Conservation (phyloP, 2,113 vertebrate species). For the Amphilophus citrinellus region DNA sequence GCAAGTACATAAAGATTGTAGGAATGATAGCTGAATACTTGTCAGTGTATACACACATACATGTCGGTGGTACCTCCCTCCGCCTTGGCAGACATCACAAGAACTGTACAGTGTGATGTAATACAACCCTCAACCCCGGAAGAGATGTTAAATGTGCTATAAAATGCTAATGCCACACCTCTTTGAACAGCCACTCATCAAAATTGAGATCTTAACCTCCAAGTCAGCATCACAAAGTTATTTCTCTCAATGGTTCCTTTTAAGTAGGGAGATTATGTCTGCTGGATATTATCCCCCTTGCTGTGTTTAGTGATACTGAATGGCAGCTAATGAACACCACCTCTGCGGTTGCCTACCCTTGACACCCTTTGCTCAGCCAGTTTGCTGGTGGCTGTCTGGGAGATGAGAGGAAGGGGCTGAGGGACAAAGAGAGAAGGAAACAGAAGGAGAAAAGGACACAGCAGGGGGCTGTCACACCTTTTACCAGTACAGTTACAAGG, state of each 20-base stretch:
- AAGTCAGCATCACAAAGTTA: slow-evolving; percentile 35
- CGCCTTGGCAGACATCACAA: neutral
- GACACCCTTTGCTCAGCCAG: slow-evolving; percentile 27
- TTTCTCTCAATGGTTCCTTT: slow-evolving; percentile 32
- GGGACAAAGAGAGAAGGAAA: slow-evolving; percentile 39
- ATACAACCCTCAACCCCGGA: neutral
- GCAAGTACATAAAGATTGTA: neutral
- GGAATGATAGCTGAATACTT: neutral
- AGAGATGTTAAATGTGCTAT: slow-evolving; percentile 38
- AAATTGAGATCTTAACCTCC: slow-evolving; percentile 52
- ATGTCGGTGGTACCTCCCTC: neutral
- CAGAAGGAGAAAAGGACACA: slow-evolving; percentile 57
- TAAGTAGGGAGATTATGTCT: slow-evolving; percentile 35
- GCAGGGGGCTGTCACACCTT: slow-evolving; percentile 65
- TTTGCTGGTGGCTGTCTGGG: slow-evolving; percentile 66
- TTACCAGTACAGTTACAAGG: slow-evolving; percentile 36
- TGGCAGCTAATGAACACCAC: slow-evolving; percentile 69
- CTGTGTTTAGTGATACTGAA: slow-evolving; percentile 68
- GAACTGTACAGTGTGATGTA: slow-evolving; percentile 9
- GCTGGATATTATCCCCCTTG: slow-evolving; percentile 54
- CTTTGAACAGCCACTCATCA: slow-evolving; percentile 43
- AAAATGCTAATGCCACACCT: neutral
- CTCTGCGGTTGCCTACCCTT: slow-evolving; percentile 36
- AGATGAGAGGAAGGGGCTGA: slow-evolving; percentile 56
- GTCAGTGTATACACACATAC: neutral